Percentiles rank a stretch among this genome's conserved stretches.
Evolutionary conservation across 2,113 vertebrate genomes (phyloP).

Genomic region (Pangasianodon gigas): DNA sequence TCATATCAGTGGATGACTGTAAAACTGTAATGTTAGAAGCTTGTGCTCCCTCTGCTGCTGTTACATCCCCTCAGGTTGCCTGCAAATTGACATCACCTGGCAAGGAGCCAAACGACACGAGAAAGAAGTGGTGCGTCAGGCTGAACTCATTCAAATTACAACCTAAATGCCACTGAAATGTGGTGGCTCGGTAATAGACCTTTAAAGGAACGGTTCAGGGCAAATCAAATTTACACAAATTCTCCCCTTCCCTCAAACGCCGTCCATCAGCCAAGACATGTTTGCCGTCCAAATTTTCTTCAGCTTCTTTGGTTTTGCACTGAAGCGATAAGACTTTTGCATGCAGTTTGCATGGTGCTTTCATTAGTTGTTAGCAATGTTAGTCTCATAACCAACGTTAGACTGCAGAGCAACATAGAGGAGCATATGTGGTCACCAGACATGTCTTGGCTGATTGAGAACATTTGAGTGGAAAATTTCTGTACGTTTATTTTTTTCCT

Average conservation of each 20-base stretch:
- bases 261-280: conserved; percentile 23
- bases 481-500: conserved; percentile 20
- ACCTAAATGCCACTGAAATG: conserved; percentile 27
- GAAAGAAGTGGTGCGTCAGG: conserved; percentile 16
- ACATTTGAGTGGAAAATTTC: conserved; percentile 33
- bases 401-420: conserved; percentile 5
- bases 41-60: conserved; percentile 32
- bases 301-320: conserved; percentile 41
- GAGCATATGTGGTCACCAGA: conserved; percentile 3
- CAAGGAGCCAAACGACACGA: conserved; percentile 13
- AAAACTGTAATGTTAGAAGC: conserved; percentile 40
- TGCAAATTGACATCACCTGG: conserved; percentile 49
- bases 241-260: conserved; percentile 24
- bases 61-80: conserved; percentile 42
- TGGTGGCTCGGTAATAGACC: conserved; percentile 25
- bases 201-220: conserved; percentile 32
- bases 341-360: conserved; percentile 31
- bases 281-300: conserved; percentile 38
- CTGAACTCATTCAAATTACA: conserved; percentile 31
- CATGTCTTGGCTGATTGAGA: conserved; percentile 23
- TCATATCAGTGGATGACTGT: conserved; percentile 39
- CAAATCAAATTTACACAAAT: conserved; percentile 44
- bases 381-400: conserved; percentile 16
- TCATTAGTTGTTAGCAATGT: conserved; percentile 28
- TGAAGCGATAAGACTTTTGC: conserved; percentile 26